These are phyloP conservation scores for Arion vulgaris DNA, from an alignment of 1,140 invertebrate species.

Conservation along the genomic window DNA sequence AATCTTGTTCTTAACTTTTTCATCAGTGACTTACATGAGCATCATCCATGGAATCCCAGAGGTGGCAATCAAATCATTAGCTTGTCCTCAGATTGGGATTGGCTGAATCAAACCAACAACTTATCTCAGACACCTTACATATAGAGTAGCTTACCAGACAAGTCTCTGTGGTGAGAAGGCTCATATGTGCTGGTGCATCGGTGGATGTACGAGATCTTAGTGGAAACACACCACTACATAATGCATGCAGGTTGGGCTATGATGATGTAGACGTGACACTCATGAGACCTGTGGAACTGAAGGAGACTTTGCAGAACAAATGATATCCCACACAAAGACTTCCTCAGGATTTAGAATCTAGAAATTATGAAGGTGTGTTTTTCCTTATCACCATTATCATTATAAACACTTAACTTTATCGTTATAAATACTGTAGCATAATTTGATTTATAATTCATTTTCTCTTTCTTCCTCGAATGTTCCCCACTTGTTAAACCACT, in stretches of 20 bases:
- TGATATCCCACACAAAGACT: constrained; percentile 71
- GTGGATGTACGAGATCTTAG: constrained; percentile 53
- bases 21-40: constrained; percentile 60
- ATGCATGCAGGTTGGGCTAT: constrained; percentile 77
- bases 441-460: too few species aligned
- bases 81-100: constrained; percentile 41
- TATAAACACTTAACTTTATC: too few species aligned
- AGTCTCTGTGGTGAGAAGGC: constrained; percentile 76
- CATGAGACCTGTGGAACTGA: constrained; percentile 75
- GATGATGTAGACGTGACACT: constrained; percentile 78
- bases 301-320: constrained; percentile 49
- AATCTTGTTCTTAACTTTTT: neutral
- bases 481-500: too few species aligned
- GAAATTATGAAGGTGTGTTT: constrained; percentile 86
- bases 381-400: too few species aligned
- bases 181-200: constrained; percentile 81
- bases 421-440: too few species aligned
- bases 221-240: constrained; percentile 64
- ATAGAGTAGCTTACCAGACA: constrained; percentile 81
- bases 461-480: too few species aligned
- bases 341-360: constrained; percentile 77
- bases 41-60: constrained; percentile 52
- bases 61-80: constrained; percentile 51
- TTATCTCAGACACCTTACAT: constrained; percentile 79
- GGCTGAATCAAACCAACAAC: constrained; percentile 57